These are phyloP conservation scores for Tenthredo distinguenda DNA, from an alignment of 2,888 invertebrate species.

Conservation along the genomic window DNA sequence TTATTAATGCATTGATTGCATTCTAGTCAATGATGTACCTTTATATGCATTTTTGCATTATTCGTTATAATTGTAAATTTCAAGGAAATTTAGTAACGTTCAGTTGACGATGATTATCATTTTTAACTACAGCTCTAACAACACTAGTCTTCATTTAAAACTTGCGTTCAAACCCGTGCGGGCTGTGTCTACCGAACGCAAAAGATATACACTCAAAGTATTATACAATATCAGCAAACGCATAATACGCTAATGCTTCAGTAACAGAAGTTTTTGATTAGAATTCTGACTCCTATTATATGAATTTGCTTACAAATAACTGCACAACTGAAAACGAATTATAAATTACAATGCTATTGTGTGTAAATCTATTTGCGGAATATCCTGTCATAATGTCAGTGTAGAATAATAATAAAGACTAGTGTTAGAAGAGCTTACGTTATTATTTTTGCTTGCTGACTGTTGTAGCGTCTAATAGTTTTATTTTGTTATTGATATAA, in stretches of 20 bases:
- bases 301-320: background rate
- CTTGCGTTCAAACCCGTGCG: background rate
- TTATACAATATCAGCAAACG: background rate
- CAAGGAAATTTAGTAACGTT: conserved; percentile 48
- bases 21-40: conserved; percentile 53
- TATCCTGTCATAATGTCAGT: background rate
- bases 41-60: conserved; percentile 49
- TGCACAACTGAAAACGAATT: background rate
- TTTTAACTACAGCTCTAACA: conserved; percentile 47
- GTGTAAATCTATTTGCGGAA: background rate
- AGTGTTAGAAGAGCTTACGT: conserved; percentile 56
- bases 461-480: conserved; percentile 76
- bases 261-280: background rate
- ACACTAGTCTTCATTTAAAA: conserved; percentile 33
- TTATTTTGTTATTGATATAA: conserved; percentile 71
- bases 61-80: conserved; percentile 48
- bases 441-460: conserved; percentile 74
- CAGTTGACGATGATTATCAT: conserved; percentile 52
- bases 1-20: conserved; percentile 51
- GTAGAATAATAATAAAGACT: conserved; percentile 30
- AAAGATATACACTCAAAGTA: background rate
- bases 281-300: conserved; percentile 10
- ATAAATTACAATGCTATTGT: background rate
- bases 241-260: background rate
- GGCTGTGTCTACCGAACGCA: background rate